phyloP scores from a whole-genome alignment of 2,113 vertebrate species.

The Thalassarche chlororhynchos region DNA sequence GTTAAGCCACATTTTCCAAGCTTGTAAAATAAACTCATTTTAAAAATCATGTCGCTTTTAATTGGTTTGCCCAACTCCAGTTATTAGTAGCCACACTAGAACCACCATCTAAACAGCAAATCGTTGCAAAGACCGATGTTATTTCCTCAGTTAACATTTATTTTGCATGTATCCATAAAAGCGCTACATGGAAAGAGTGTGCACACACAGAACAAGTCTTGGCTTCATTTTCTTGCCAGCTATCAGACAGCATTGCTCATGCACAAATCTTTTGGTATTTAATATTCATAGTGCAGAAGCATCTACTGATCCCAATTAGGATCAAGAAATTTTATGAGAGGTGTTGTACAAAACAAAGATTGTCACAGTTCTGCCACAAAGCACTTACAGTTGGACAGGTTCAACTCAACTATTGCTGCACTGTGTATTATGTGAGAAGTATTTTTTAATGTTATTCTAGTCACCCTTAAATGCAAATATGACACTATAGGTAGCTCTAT shows the following conservation, averaged over 20 bases:
- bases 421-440: neutral
- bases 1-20: neutral
- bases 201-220: neutral
- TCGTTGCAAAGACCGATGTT: neutral
- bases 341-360: neutral
- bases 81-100: neutral
- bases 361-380: neutral
- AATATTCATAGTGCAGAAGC: neutral
- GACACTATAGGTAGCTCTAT: neutral
- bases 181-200: neutral
- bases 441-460: neutral
- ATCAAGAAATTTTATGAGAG: neutral
- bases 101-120: neutral
- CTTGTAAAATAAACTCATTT: neutral
- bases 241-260: neutral
- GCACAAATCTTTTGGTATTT: neutral
- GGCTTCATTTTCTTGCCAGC: neutral
- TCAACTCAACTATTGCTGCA: neutral
- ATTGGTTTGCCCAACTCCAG: neutral
- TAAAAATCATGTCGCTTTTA: neutral
- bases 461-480: neutral
- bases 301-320: neutral
- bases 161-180: neutral
- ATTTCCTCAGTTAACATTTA: slow-evolving; percentile 11
- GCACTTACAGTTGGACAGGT: neutral